phyloP scores from a whole-genome alignment of 2,888 invertebrate genomes.

The Drosophila lacicola region DNA sequence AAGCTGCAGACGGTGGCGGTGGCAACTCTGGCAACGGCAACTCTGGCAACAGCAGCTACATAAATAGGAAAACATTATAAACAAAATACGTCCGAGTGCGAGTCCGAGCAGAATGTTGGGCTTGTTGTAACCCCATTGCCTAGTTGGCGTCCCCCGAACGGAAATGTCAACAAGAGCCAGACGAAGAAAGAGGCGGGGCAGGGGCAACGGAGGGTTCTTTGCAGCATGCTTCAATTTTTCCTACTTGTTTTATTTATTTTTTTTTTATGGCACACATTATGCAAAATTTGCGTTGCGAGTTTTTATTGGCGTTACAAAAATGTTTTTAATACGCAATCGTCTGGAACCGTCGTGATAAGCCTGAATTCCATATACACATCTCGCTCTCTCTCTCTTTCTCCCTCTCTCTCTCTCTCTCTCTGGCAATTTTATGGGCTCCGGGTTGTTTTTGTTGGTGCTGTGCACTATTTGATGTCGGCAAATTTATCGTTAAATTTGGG shows the following conservation, averaged over 20 bases:
- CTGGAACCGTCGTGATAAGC: slow-evolving; percentile 79
- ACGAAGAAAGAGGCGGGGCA: slow-evolving; percentile 1
- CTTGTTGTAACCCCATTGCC: slow-evolving; percentile 68
- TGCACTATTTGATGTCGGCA: slow-evolving; percentile 62
- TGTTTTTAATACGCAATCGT: slow-evolving; percentile 81
- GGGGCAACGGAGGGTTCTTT: background rate
- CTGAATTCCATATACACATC: slow-evolving; percentile 52
- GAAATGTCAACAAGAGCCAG: slow-evolving; percentile 65
- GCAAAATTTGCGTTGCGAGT: slow-evolving; percentile 68
- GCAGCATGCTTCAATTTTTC: slow-evolving; percentile 37
- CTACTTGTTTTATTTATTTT: slow-evolving; percentile 16
- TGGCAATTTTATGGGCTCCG: slow-evolving; percentile 32
- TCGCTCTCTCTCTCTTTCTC: background rate
- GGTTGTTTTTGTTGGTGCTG: slow-evolving; percentile 27
- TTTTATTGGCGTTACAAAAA: slow-evolving; percentile 79
- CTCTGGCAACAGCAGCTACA: slow-evolving; percentile 46
- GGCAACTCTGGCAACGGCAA: slow-evolving; percentile 28
- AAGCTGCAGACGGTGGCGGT: slow-evolving; percentile 29
- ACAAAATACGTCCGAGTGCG: slow-evolving; percentile 58
- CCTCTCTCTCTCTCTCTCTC: background rate
- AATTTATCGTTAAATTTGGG: slow-evolving; percentile 73
- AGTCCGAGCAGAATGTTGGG: slow-evolving; percentile 26
- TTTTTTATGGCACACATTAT: slow-evolving; percentile 71
- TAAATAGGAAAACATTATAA: slow-evolving; percentile 71
- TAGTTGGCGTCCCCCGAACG: slow-evolving; percentile 59